phyloP scores from a whole-genome alignment of 2,888 invertebrate species.

The Steromphala cineraria region DNA sequence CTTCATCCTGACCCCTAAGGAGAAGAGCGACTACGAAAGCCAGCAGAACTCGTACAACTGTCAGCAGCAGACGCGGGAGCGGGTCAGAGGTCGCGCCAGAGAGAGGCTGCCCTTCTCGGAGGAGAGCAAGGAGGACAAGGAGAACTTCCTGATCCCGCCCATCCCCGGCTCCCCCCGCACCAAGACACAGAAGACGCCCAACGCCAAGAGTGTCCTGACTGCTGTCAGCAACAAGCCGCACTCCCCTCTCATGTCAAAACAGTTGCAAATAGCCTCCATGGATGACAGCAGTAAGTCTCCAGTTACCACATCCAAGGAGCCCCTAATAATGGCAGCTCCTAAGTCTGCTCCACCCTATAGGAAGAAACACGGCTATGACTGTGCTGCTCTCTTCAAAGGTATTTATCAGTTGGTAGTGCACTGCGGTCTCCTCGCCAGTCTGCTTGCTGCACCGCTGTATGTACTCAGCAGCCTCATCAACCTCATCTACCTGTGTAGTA shows the following conservation, averaged over 20 bases:
- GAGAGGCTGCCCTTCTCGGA: conserved; percentile 60
- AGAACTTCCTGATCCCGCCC: conserved; percentile 30
- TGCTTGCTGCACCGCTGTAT: not conserved
- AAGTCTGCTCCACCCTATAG: not conserved
- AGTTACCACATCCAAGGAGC: not conserved
- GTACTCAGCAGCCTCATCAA: too few relatives aligned
- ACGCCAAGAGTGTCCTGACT: conserved; percentile 16
- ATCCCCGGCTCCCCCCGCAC: conserved; percentile 34
- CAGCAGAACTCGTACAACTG: not conserved
- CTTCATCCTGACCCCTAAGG: conserved; percentile 35
- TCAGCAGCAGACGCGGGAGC: conserved; percentile 1
- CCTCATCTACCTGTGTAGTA: not conserved
- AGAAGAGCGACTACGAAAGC: conserved; percentile 11
- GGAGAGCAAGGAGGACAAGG: conserved; percentile 40
- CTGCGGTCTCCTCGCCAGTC: not conserved
- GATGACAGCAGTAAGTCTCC: conserved; percentile 64
- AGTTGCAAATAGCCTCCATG: conserved; percentile 50
- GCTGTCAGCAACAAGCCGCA: conserved; percentile 40
- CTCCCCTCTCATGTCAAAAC: conserved; percentile 62
- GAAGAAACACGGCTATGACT: conserved; percentile 16
- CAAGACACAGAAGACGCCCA: conserved; percentile 22
- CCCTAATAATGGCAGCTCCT: not conserved
- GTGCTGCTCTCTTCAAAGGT: conserved; percentile 19
- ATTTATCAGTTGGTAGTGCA: conserved; percentile 5
- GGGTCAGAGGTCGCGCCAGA: conserved; percentile 49